Conservation (phyloP, 2,797 vertebrate genomes). For the Poeciliopsis paucimaculata region DNA sequence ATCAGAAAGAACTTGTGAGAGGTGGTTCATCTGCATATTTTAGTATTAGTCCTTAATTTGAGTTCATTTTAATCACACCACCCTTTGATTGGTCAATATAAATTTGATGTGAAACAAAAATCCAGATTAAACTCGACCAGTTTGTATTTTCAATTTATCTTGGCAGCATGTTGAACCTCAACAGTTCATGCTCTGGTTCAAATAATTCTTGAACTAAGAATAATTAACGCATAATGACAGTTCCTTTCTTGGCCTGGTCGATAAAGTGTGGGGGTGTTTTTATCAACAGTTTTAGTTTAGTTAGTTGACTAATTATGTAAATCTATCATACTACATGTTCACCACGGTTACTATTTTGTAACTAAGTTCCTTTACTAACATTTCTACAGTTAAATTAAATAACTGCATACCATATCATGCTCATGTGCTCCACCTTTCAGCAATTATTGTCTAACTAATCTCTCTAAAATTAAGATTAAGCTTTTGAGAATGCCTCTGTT, state of each 20-base stretch:
- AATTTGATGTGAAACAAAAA: neutral
- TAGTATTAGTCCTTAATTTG: slow-evolving; percentile 17
- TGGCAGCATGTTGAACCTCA: neutral
- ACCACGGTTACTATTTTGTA: neutral
- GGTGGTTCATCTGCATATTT: neutral
- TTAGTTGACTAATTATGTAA: neutral
- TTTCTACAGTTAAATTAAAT: neutral
- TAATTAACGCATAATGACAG: neutral
- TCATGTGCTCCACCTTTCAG: neutral
- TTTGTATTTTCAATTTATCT: neutral
- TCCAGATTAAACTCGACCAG: neutral
- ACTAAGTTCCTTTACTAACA: neutral
- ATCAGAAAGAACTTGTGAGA: slow-evolving; percentile 28
- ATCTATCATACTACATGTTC: neutral
- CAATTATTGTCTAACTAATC: slow-evolving; percentile 7
- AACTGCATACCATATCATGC: neutral
- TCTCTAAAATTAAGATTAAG: no score
- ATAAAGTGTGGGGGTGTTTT: neutral
- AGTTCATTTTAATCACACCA: slow-evolving; percentile 20
- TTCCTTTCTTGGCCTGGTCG: neutral
- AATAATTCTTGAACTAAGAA: neutral
- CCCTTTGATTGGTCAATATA: slow-evolving; percentile 6
- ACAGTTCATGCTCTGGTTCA: neutral
- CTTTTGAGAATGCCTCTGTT: no score
- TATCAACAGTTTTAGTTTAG: neutral